A percentile compares a stretch with the other conserved stretches of the same genome.
Evolutionary conservation across 2,888 invertebrate species (phyloP).

Genomic region (Hedya salicella): DNA sequence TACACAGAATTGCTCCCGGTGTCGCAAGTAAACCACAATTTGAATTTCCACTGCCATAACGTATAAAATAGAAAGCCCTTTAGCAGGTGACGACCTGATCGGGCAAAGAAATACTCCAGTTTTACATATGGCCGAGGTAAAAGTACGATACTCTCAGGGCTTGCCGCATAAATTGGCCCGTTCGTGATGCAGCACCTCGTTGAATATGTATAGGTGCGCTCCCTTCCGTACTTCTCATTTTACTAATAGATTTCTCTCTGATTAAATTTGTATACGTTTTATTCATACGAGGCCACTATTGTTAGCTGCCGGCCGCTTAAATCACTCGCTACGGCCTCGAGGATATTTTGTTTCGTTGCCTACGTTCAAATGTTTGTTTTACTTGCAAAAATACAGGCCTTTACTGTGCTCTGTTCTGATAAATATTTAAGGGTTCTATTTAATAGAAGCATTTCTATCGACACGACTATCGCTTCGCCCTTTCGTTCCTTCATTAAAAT

Average conservation of each 20-base stretch:
- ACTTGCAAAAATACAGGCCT: slow-evolving; percentile 44
- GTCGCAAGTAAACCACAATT: slow-evolving; percentile 43
- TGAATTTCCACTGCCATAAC: slow-evolving; percentile 42
- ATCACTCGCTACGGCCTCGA: slow-evolving; percentile 67
- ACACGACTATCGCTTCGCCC: slow-evolving; percentile 41
- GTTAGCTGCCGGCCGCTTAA: slow-evolving; percentile 73
- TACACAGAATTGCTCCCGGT: slow-evolving; percentile 31
- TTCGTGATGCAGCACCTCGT: slow-evolving; percentile 84
- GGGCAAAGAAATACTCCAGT: slow-evolving; percentile 78
- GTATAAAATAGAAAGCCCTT: slow-evolving; percentile 51
- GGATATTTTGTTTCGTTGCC: slow-evolving; percentile 54
- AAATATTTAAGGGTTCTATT: slow-evolving; percentile 42
- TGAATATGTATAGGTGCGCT: slow-evolving; percentile 85
- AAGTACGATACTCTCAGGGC: slow-evolving; percentile 81
- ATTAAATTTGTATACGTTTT: slow-evolving; percentile 85
- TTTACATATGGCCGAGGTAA: slow-evolving; percentile 81
- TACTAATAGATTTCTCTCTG: slow-evolving; percentile 85
- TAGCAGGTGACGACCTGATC: slow-evolving; percentile 77
- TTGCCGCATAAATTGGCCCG: slow-evolving; percentile 82
- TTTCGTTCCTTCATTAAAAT: slow-evolving; percentile 41
- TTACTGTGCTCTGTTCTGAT: slow-evolving; percentile 33
- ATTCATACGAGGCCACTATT: slow-evolving; percentile 81
- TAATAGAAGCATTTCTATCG: slow-evolving; percentile 37
- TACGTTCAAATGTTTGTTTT: slow-evolving; percentile 48
- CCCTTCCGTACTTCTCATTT: slow-evolving; percentile 85